Evolutionary conservation across 2,888 invertebrate species (phyloP), one percentile per base, ranked within the genome.

Genomic region (Dioctria linearis): DNA sequence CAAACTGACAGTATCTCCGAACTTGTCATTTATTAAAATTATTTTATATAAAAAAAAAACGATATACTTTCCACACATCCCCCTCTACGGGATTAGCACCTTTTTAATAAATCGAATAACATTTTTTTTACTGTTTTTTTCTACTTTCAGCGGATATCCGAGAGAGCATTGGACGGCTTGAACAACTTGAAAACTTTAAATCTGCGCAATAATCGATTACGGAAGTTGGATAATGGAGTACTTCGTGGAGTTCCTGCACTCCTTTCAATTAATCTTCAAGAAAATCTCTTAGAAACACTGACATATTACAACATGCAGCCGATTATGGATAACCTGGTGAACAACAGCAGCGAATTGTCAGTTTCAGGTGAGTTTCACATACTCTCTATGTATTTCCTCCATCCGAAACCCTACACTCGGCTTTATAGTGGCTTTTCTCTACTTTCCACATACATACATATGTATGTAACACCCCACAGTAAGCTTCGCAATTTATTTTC

Each of bases 221-320:
- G 92, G 71, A 90, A 91, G 65, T 91, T 96, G 83, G 93, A 94
- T 82, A 91, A 93, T 57, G 93, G 93, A 57, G 90, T 95, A 82
- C 92, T 96, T 83, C 92, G 92, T 83, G 94, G 93, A n/a, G 93
- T 94, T 11, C 91, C 93, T 54, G 92, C 92, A 3, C 90, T 96
- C 40, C 91, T 92, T 85, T 93, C 93, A 84, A 90, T 96, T 85
- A 95, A 96, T 89, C 90, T 96, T 83, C 92, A 94, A 86, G 92
- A 93, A 83, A 96, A 96, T 88, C 91, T 92, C 84, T 91, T 96
- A 86, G 93, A 93, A 88, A 94, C 94, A 79, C 90, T 96, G 88
- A 94, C 94, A 85, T 93, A 92, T 88, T 93, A 94, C 87, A 94
- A 94, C 86, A 91, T 94, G 85, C 92, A 93, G 87, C 95, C 95